phyloP scores from a whole-genome alignment of 37 sponge, comb jelly and placozoan species.

The Bolinopsis microptera region DNA sequence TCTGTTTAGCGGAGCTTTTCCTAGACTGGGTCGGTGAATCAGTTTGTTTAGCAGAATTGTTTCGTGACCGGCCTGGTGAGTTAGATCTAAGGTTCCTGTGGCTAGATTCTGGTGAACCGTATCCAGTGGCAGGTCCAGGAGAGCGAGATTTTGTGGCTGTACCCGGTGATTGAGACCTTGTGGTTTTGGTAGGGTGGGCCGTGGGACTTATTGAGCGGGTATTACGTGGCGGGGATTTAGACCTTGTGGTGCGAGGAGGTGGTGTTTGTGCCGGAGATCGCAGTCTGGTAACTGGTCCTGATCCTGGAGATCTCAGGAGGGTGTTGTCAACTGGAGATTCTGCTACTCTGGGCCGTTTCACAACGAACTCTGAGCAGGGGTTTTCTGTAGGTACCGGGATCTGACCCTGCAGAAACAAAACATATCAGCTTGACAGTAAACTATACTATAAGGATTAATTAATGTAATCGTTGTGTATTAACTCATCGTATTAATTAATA shows the following conservation, averaged over 20 bases:
- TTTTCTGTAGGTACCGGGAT: background rate
- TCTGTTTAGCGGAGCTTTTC: background rate
- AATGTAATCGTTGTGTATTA: no score
- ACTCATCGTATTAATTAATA: no score
- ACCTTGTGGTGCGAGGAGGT: background rate
- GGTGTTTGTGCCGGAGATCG: background rate
- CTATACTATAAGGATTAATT: no score
- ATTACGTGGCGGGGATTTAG: background rate
- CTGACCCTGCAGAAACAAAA: background rate
- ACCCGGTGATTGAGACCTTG: background rate
- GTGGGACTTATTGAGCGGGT: background rate
- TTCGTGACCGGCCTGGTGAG: background rate
- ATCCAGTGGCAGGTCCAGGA: background rate
- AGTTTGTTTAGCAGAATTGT: background rate
- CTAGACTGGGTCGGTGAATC: background rate
- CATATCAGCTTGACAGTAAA: background rate
- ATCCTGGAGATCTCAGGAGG: background rate
- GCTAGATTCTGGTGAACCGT: background rate
- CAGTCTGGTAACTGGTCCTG: background rate
- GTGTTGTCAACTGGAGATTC: background rate
- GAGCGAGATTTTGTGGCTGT: background rate
- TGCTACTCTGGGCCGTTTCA: background rate
- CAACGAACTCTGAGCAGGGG: background rate
- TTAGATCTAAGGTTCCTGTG: background rate
- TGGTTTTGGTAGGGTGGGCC: no score